A percentile compares a stretch with the other conserved stretches of the same genome.
phyloP scores from a whole-genome alignment of 2,113 vertebrate genomes.

The Nestor notabilis region DNA sequence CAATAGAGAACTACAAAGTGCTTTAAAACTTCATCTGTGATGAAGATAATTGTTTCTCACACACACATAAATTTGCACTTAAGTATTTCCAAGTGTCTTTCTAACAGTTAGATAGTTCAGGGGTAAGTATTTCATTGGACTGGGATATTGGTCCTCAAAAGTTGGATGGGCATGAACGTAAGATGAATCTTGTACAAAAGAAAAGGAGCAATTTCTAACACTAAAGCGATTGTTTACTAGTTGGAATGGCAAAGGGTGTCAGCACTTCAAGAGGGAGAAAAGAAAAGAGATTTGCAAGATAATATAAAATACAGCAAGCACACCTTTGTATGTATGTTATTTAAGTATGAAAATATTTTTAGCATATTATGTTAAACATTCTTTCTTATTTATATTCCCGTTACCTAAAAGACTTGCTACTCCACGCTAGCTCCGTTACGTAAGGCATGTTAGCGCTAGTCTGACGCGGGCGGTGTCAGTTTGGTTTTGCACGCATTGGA shows the following conservation, averaged over 20 bases:
- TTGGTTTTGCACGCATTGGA: conserved; percentile 75
- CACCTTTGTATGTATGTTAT: conserved; percentile 84
- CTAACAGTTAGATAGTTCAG: conserved; percentile 60
- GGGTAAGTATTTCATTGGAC: conserved; percentile 66
- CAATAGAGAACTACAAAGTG: conserved; percentile 97
- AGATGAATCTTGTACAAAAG: conserved; percentile 50
- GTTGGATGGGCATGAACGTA: conserved; percentile 61
- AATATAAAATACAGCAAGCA: conserved; percentile 84
- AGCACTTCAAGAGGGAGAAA: conserved; percentile 70
- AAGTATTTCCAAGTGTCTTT: conserved; percentile 73
- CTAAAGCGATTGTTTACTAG: conserved; percentile 67
- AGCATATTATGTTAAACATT: conserved; percentile 87
- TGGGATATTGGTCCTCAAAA: conserved; percentile 79
- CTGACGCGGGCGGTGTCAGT: conserved; percentile 68
- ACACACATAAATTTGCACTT: conserved; percentile 74
- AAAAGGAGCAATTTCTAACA: conserved; percentile 55
- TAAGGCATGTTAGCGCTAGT: conserved; percentile 83
- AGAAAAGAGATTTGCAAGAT: conserved; percentile 71
- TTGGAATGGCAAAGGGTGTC: conserved; percentile 72
- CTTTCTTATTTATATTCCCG: conserved; percentile 83
- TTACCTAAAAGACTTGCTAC: conserved; percentile 81
- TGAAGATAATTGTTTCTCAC: conserved; percentile 77
- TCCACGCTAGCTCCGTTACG: conserved; percentile 74
- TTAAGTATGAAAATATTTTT: conserved; percentile 90
- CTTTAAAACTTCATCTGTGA: conserved; percentile 83